These are phyloP conservation scores for Sitta europaea DNA, from an alignment of 2,113 vertebrate species.

Conservation along the genomic window DNA sequence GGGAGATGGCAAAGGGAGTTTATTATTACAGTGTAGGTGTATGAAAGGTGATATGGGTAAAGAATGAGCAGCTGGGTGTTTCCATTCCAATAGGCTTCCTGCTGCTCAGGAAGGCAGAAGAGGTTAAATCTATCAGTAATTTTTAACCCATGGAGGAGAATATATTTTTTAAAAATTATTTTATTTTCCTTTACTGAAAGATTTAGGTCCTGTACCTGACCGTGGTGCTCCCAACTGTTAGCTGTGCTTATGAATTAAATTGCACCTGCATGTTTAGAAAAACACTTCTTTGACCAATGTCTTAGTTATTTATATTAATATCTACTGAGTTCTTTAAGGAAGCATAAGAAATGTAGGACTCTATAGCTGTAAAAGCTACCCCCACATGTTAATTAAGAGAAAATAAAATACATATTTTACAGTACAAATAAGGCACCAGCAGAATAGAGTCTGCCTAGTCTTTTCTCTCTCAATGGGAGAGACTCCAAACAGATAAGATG, in stretches of 20 bases:
- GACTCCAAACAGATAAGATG: background rate
- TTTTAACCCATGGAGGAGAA: fast-evolving
- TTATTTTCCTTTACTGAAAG: background rate
- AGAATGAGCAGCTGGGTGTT: background rate
- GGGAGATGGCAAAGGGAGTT: background rate
- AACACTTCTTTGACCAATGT: background rate
- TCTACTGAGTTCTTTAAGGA: background rate
- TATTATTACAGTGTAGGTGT: background rate
- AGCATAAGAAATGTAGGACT: background rate
- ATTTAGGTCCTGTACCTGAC: background rate
- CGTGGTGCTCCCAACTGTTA: conserved; percentile 13
- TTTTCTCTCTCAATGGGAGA: background rate
- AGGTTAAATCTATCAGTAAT: background rate
- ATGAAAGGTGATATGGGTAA: fast-evolving
- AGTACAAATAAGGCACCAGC: background rate
- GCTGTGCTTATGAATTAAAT: conserved; percentile 29
- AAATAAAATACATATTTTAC: background rate
- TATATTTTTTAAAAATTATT: background rate
- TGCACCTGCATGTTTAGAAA: conserved; percentile 39
- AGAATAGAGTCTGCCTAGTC: background rate
- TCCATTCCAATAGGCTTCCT: background rate
- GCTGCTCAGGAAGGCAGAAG: background rate
- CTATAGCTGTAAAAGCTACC: background rate
- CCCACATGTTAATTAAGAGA: background rate
- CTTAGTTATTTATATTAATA: background rate